These are phyloP conservation scores for Rhyacichthys aspro DNA, from an alignment of 2,797 vertebrate species.

Conservation along the genomic window DNA sequence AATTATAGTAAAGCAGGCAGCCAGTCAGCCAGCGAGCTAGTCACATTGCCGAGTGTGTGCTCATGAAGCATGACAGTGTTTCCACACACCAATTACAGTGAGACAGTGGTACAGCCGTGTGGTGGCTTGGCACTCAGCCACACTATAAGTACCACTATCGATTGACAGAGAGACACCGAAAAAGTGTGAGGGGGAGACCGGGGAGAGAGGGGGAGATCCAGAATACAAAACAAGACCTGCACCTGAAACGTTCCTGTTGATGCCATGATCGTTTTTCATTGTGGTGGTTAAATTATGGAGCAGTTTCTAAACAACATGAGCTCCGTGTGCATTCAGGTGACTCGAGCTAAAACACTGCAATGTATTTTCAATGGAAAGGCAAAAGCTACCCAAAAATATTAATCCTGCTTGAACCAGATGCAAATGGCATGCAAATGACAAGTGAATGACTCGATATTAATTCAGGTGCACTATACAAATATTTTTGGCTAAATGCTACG, in stretches of 20 bases:
- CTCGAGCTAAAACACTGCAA: not conserved
- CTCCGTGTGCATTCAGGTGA: not conserved
- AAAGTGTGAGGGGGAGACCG: slow-evolving; percentile 23
- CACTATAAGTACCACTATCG: slow-evolving; percentile 71
- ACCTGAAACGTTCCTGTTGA: slow-evolving; percentile 11
- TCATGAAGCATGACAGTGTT: slow-evolving; percentile 74
- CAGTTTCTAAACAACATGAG: not conserved
- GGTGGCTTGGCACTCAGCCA: slow-evolving; percentile 70
- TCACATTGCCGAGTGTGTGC: slow-evolving; percentile 59
- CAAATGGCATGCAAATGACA: too few species aligned
- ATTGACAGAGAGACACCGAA: slow-evolving; percentile 55
- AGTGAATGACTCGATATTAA: too few species aligned
- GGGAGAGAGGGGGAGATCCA: slow-evolving; percentile 30
- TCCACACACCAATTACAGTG: slow-evolving; percentile 75
- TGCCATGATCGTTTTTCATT: slow-evolving; percentile 25
- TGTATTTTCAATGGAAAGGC: not conserved
- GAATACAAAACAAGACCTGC: slow-evolving; percentile 7
- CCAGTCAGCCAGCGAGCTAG: slow-evolving; percentile 50
- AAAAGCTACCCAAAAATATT: not conserved
- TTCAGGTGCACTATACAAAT: too few species aligned
- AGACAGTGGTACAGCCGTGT: slow-evolving; percentile 67
- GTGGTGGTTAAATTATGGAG: slow-evolving; percentile 36
- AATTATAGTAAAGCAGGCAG: slow-evolving; percentile 61
- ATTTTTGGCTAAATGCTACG: too few species aligned
- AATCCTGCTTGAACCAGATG: not conserved